phyloP scores from a whole-genome alignment of 2,113 vertebrate species.

The Alligator mississippiensis region DNA sequence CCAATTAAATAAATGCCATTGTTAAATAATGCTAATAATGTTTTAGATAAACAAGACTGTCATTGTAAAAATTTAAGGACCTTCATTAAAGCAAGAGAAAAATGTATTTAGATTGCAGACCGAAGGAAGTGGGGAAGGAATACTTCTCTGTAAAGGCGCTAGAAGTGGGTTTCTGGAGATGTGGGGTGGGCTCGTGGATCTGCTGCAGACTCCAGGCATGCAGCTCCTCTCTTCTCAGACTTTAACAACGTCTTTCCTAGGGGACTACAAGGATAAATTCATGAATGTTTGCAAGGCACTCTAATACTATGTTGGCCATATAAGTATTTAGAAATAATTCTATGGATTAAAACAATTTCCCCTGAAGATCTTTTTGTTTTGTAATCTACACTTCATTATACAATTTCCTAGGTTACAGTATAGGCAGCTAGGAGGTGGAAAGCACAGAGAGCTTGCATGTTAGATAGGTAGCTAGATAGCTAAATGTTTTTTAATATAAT shows the following conservation, averaged over 20 bases:
- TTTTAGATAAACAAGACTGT: conserved; percentile 33
- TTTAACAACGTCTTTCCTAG: background rate
- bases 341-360: background rate
- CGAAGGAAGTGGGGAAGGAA: background rate
- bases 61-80: background rate
- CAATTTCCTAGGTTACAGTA: background rate
- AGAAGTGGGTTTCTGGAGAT: background rate
- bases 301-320: background rate
- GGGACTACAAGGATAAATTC: background rate
- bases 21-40: conserved; percentile 47
- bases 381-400: no score
- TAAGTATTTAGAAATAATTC: background rate
- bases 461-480: background rate
- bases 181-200: background rate
- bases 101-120: background rate
- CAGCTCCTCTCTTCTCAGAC: background rate
- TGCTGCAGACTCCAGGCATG: background rate
- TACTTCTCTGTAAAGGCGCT: background rate
- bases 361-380: background rate
- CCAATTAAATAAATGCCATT: conserved; percentile 45
- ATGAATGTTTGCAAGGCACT: background rate
- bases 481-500: no score
- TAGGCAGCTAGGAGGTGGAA: background rate
- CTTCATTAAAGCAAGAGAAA: background rate
- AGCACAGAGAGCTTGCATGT: background rate